Percentiles rank a stretch among this genome's conserved stretches.
These are phyloP conservation scores for Galleria mellonella DNA, from an alignment of 1,140 invertebrate genomes.

Conservation along the genomic window DNA sequence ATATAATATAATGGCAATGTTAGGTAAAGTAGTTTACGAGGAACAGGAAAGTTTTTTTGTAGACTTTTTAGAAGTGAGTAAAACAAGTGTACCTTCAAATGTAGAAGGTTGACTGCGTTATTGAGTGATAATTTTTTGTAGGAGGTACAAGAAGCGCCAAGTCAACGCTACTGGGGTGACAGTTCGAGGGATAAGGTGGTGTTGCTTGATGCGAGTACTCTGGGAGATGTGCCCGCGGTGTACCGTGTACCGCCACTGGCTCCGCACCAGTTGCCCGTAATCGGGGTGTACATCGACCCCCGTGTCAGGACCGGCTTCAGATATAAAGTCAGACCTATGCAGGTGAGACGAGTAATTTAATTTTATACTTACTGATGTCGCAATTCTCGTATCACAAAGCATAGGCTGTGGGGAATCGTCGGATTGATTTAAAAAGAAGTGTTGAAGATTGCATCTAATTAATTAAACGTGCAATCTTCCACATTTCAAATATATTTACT, in stretches of 20 bases:
- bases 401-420: constrained; percentile 21
- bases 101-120: too few relatives aligned
- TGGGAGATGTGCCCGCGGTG: constrained; percentile 79
- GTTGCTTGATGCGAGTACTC: constrained; percentile 73
- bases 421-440: constrained; percentile 30
- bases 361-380: constrained; percentile 22
- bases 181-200: constrained; percentile 42
- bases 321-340: constrained; percentile 82
- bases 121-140: constrained; percentile 18
- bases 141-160: constrained; percentile 40
- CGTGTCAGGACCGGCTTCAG: constrained; percentile 83
- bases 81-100: too few relatives aligned
- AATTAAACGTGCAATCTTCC: constrained; percentile 46
- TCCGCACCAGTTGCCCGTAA: constrained; percentile 80
- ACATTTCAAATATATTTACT: constrained; percentile 35
- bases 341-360: constrained; percentile 64
- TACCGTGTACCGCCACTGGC: constrained; percentile 77
- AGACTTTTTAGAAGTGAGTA: not conserved
- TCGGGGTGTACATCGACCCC: constrained; percentile 83
- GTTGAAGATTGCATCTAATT: constrained; percentile 53
- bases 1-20: not conserved
- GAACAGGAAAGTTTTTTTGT: not conserved
- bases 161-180: constrained; percentile 40
- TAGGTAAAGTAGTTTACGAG: not conserved
- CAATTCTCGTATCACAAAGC: constrained; percentile 15